Conservation (phyloP, 2,888 invertebrate species). For the Chymomyza fuscimana region DNA sequence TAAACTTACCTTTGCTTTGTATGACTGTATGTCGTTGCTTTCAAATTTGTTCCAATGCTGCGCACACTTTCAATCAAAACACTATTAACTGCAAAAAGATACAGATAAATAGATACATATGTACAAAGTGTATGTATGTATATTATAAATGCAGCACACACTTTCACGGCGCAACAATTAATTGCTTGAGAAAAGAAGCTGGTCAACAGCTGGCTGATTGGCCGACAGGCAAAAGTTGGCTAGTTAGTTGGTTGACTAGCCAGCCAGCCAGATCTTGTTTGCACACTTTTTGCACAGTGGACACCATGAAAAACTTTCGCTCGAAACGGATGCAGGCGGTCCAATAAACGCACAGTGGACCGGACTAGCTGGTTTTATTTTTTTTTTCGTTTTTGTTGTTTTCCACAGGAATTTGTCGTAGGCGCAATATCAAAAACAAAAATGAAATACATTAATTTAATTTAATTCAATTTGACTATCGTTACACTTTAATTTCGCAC, state of each 20-base stretch:
- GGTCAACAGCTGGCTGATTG: not conserved
- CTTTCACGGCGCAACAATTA: conserved; percentile 43
- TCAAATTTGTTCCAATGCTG: not conserved
- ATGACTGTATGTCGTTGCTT: not conserved
- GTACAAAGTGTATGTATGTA: not conserved
- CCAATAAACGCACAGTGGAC: not conserved
- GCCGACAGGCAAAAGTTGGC: conserved; percentile 32
- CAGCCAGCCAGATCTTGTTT: conserved; percentile 37
- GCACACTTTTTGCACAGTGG: conserved; percentile 49
- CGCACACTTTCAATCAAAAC: conserved; percentile 1
- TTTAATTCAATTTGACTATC: not conserved
- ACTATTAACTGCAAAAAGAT: not conserved
- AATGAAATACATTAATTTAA: not conserved
- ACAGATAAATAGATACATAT: not conserved
- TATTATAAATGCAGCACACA: conserved; percentile 34
- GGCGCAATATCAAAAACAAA: not conserved
- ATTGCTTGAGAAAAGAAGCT: conserved; percentile 38
- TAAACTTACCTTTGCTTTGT: not conserved
- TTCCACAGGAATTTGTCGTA: not conserved
- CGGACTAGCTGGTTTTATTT: conserved; percentile 36
- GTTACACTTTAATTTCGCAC: not conserved
- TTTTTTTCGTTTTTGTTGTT: conserved; percentile 29
- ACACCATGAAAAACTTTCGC: conserved; percentile 64
- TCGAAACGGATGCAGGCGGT: conserved; percentile 63
- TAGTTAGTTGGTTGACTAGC: conserved; percentile 46